phyloP scores from a whole-genome alignment of 1,140 invertebrate species.

The Lasaia peninsularis region DNA sequence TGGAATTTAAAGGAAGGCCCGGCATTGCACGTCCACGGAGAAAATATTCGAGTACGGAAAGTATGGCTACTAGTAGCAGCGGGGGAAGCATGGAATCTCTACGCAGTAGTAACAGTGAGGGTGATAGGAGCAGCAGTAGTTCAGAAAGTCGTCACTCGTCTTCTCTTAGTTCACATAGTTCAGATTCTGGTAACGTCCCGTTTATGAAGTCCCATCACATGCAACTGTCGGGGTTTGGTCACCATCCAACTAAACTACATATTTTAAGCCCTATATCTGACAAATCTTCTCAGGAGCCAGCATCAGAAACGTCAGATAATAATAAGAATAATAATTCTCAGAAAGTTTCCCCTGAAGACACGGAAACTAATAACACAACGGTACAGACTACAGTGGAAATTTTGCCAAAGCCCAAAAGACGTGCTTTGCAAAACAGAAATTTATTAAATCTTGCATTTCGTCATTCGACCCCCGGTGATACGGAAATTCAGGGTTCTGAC shows the following conservation, averaged over 20 bases:
- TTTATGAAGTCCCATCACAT: slow-evolving; percentile 79
- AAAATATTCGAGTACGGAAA: slow-evolving; percentile 90
- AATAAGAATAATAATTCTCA: slow-evolving; percentile 88
- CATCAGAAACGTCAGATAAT: slow-evolving; percentile 86
- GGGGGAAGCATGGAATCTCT: slow-evolving; percentile 91
- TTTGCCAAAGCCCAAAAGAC: slow-evolving; percentile 78
- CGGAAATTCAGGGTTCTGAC: slow-evolving; percentile 89
- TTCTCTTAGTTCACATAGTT: slow-evolving; percentile 89
- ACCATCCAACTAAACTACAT: slow-evolving; percentile 86
- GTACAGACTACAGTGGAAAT: slow-evolving; percentile 67
- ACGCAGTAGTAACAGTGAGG: slow-evolving; percentile 88
- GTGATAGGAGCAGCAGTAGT: slow-evolving; percentile 88
- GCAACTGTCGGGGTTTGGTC: slow-evolving; percentile 81
- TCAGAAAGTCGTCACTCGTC: slow-evolving; percentile 88
- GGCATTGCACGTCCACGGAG: slow-evolving; percentile 76
- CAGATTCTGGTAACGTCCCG: slow-evolving; percentile 83
- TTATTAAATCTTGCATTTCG: slow-evolving; percentile 83
- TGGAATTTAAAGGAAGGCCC: slow-evolving; percentile 83
- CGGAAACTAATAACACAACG: slow-evolving; percentile 70
- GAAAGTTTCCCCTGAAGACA: slow-evolving; percentile 82
- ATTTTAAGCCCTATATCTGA: slow-evolving; percentile 93
- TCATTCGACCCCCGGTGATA: slow-evolving; percentile 80
- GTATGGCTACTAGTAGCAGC: slow-evolving; percentile 90
- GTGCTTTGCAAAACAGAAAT: slow-evolving; percentile 86
- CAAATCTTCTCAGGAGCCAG: slow-evolving; percentile 92